These are phyloP conservation scores for Ceratotherium simum DNA, from an alignment of 2,113 vertebrate genomes.

Conservation along the genomic window DNA sequence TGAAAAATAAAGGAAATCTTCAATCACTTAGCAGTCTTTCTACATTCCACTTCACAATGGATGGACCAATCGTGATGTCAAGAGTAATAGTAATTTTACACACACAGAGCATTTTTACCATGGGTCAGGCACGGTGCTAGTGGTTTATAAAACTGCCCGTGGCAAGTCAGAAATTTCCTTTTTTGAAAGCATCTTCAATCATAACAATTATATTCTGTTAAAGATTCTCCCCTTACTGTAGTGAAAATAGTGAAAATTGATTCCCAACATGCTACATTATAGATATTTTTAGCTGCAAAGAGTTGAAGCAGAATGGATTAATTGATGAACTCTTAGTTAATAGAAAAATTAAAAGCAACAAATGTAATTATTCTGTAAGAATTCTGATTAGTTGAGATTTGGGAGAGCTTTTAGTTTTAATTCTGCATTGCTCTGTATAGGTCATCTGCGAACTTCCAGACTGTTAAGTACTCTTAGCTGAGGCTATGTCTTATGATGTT, in stretches of 20 bases:
- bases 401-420: neutral
- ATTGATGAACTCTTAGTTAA: neutral
- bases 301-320: neutral
- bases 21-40: neutral
- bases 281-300: neutral
- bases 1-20: neutral
- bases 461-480: neutral
- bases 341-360: neutral
- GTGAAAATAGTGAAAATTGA: constrained; percentile 10
- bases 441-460: neutral
- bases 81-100: neutral
- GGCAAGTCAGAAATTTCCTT: neutral
- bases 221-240: neutral
- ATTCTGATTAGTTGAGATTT: neutral
- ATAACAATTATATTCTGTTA: neutral
- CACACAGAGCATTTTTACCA: neutral
- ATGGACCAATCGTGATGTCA: neutral
- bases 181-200: neutral
- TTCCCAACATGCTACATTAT: neutral
- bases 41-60: neutral
- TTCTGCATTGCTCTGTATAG: neutral
- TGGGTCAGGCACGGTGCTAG: neutral
- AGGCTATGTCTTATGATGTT: neutral
- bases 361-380: constrained; percentile 1
- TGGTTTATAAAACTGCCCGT: neutral